These are phyloP conservation scores for Heteromyza rotundicornis DNA, from an alignment of 2,888 invertebrate species.

Conservation along the genomic window DNA sequence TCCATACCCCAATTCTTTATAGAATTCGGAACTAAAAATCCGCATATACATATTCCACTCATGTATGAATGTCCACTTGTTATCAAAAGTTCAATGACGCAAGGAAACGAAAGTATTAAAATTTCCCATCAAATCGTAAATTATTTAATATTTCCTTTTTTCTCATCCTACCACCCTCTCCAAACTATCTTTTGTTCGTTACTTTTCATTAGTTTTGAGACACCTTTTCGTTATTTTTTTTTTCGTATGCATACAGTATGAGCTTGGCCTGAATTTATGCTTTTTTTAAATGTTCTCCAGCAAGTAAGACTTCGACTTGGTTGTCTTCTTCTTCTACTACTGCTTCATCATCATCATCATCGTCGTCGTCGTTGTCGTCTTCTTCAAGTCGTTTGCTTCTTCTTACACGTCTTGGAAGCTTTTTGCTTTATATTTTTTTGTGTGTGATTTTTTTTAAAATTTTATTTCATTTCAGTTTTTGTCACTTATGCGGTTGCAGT, in stretches of 20 bases:
- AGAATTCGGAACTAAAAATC: too few relatives aligned
- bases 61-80: not conserved
- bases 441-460: not conserved
- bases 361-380: constrained; percentile 13
- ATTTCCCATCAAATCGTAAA: too few relatives aligned
- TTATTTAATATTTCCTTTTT: too few relatives aligned
- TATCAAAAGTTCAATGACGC: too few relatives aligned
- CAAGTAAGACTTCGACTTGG: too few relatives aligned
- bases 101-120: too few relatives aligned
- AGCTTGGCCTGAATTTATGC: constrained; percentile 57
- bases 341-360: constrained; percentile 8
- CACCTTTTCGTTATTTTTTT: constrained; percentile 28
- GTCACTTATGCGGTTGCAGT: constrained; percentile 2
- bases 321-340: not conserved
- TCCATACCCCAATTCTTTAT: too few relatives aligned
- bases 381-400: too few relatives aligned
- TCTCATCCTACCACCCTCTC: not conserved
- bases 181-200: not conserved
- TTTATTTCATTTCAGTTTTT: not conserved
- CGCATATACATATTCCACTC: too few relatives aligned
- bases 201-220: not conserved
- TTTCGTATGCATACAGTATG: constrained; percentile 31
- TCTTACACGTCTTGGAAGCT: constrained; percentile 3
- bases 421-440: not conserved
- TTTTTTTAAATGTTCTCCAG: not conserved